Percentiles rank a stretch among this genome's conserved stretches.
Evolutionary conservation across 1,140 invertebrate genomes (phyloP).

Genomic region (Hypothenemus hampei): DNA sequence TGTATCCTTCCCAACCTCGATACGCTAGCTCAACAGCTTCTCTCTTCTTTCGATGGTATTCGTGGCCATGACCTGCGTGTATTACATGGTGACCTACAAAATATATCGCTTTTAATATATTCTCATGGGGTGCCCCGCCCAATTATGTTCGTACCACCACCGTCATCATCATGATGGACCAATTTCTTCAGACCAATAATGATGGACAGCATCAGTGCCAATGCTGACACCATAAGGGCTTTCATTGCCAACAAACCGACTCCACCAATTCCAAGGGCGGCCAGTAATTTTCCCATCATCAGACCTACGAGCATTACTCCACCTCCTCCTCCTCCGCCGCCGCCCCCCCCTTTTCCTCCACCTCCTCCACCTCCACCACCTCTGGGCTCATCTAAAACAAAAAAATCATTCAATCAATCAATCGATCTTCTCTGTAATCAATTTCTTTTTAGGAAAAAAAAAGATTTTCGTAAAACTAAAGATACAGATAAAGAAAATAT

Average conservation of each 20-base stretch:
- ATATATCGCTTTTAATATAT: neutral
- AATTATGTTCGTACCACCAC: conserved; percentile 43
- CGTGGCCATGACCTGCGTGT: conserved; percentile 53
- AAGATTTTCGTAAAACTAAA: no score
- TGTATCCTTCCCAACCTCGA: conserved; percentile 49
- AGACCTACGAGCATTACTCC: conserved; percentile 59
- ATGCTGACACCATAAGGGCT: conserved; percentile 58
- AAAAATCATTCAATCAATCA: no score
- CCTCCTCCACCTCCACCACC: conserved; percentile 47
- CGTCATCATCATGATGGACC: conserved; percentile 55
- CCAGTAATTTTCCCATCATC: conserved; percentile 71
- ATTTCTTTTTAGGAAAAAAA: no score
- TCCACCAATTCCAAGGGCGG: conserved; percentile 65
- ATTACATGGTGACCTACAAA: conserved; percentile 30
- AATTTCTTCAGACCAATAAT: conserved; percentile 69
- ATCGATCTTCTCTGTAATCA: no score
- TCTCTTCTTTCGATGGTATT: conserved; percentile 55
- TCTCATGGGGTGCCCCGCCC: no score
- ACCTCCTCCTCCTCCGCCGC: conserved; percentile 37
- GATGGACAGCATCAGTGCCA: conserved; percentile 67
- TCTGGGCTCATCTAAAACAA: conserved; percentile 47
- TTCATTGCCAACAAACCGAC: conserved; percentile 70
- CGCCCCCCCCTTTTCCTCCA: conserved; percentile 47
- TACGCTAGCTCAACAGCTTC: conserved; percentile 54
- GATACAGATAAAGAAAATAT: no score